Percentiles rank a stretch among this genome's conserved stretches.
These are phyloP conservation scores for Dallia pectoralis DNA, from an alignment of 2,797 vertebrate species.

Conservation along the genomic window DNA sequence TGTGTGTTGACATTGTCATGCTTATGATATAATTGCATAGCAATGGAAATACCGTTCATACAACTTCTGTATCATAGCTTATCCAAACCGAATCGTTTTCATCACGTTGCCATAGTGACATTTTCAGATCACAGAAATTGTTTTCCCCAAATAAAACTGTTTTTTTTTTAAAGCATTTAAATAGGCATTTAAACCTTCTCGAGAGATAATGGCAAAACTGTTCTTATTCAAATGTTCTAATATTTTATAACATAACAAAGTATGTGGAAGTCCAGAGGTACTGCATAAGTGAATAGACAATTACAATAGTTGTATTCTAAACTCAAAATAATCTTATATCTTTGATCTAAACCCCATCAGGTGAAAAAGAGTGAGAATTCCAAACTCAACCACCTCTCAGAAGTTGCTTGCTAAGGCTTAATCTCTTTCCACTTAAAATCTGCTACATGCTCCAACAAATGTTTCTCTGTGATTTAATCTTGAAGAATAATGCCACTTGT, in stretches of 20 bases:
- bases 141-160: not conserved
- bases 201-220: not conserved
- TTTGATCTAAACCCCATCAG: not conserved
- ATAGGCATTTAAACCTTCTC: not conserved
- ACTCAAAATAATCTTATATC: not conserved
- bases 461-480: slow-evolving; percentile 41
- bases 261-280: not conserved
- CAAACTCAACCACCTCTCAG: slow-evolving; percentile 13
- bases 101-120: slow-evolving; percentile 23
- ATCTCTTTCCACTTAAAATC: slow-evolving; percentile 38
- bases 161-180: not conserved
- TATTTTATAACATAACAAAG: not conserved
- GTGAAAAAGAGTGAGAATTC: not conserved
- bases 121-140: slow-evolving; percentile 16
- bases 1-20: slow-evolving; percentile 2
- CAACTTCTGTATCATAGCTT: slow-evolving; percentile 41
- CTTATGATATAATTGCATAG: not conserved
- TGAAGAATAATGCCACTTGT: slow-evolving; percentile 45
- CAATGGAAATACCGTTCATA: slow-evolving; percentile 16
- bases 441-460: slow-evolving; percentile 44
- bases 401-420: slow-evolving; percentile 40
- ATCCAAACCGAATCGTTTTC: slow-evolving; percentile 32
- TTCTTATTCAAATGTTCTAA: not conserved
- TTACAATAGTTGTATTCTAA: not conserved
- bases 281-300: not conserved